These are phyloP conservation scores for Varroa destructor DNA, from an alignment of 1,140 invertebrate species.

Conservation along the genomic window DNA sequence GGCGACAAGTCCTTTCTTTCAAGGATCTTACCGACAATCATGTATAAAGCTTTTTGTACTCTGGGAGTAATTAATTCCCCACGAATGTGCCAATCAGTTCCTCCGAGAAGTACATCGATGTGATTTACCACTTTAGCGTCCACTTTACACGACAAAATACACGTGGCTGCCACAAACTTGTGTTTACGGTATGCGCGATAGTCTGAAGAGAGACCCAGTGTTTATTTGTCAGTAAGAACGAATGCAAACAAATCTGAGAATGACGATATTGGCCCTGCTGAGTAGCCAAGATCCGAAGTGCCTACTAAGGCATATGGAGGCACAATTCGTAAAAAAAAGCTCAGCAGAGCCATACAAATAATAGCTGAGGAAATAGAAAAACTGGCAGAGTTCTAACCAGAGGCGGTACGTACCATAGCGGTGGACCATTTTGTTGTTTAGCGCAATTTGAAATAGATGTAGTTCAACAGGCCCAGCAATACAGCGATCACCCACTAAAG, in stretches of 20 bases:
- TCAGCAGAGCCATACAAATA: not conserved
- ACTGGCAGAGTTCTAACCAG: not conserved
- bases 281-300: not conserved
- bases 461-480: not conserved
- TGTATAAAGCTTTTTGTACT: not conserved
- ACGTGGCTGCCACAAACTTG: not conserved
- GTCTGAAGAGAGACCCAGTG: not conserved
- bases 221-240: not conserved
- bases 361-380: not conserved
- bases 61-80: not conserved
- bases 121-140: not conserved
- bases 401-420: constrained; percentile 4
- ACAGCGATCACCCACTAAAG: not conserved
- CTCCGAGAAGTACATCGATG: not conserved
- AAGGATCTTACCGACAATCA: not conserved
- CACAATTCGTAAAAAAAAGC: not conserved
- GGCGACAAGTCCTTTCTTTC: not conserved
- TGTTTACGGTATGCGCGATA: not conserved
- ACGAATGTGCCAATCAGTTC: not conserved
- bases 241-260: not conserved
- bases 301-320: not conserved
- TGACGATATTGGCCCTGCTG: not conserved
- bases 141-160: not conserved
- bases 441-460: constrained; percentile 9
- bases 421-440: not conserved